A percentile compares a stretch with the other conserved stretches of the same genome.
Conservation (phyloP, 2,888 invertebrate genomes). For the Chymomyza procnemis region DNA sequence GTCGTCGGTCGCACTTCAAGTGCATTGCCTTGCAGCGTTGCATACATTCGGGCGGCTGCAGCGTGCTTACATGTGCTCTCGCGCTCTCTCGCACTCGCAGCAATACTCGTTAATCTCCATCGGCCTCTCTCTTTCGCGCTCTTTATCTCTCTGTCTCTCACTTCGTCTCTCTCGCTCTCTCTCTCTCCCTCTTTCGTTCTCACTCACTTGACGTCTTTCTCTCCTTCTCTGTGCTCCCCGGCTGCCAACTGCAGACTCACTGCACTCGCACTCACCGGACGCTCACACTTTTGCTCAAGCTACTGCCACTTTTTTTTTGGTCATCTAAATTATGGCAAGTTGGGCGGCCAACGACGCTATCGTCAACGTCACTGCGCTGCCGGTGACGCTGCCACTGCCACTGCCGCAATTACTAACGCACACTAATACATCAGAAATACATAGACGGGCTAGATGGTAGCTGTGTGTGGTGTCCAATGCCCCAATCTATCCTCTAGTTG, state of each 20-base stretch:
- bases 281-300: conserved; percentile 19
- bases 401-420: conserved; percentile 9
- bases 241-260: conserved; percentile 15
- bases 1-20: conserved; percentile 57
- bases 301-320: conserved; percentile 52
- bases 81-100: conserved; percentile 20
- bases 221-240: conserved; percentile 9
- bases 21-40: conserved; percentile 62
- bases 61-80: conserved; percentile 18
- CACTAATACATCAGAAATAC: conserved; percentile 5
- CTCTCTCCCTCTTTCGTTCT: conserved; percentile 8
- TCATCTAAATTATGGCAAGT: conserved; percentile 70
- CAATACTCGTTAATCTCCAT: neutral
- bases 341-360: conserved; percentile 21
- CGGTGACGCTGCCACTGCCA: conserved; percentile 6
- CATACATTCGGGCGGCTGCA: conserved; percentile 55
- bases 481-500: conserved; percentile 61
- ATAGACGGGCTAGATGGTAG: neutral
- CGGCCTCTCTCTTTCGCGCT: conserved; percentile 16
- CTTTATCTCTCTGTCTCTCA: conserved; percentile 20
- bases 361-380: conserved; percentile 10
- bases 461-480: neutral
- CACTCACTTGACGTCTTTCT: conserved; percentile 11
- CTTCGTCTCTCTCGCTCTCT: conserved; percentile 22
- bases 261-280: conserved; percentile 22